Base-by-base conservation (phyloP, 1,140 invertebrate genomes). In the Procambarus virginalis region DNA sequence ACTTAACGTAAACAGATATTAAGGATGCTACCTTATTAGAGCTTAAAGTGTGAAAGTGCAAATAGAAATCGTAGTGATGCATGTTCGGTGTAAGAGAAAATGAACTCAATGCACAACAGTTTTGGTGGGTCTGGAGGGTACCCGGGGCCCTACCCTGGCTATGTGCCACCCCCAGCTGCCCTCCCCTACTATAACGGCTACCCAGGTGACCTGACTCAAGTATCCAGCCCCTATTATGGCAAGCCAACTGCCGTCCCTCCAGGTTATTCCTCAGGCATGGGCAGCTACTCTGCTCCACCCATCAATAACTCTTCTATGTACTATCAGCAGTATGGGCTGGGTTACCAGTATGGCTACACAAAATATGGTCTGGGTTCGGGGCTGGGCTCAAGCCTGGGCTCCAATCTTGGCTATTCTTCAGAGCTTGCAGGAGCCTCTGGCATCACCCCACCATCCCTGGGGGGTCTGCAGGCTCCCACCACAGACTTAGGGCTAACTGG, bases 91-190 rank as follows among this genome's bases (percentile, higher is more conserved):
- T 89, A 85, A 84, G 75, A 84, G 76, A 89, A 86, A 85, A 92
- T 92, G 91, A 92, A 92, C 89, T 91, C 91, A 76, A 92, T 92
- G 91, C 91, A 92, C 91, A 92, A 92, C 89, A 91, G 91, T 86
- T 92, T 92, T 91, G 89, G 91, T 92, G 91, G 91, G 68, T 88
- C 89, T 76, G 91, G 91, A 85, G 91, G 91, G 76, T 92, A 92
- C 73, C 90, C 91, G 73, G 89, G 89, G 86, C 85, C 91, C 81
- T 92, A 92, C 85, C 91, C 91, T 86, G 89, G 91, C 70, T 92
- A 92, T 85, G 86, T 92, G 89, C 91, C 91, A 49, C 91, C 91
- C 80, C 90, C 90, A 73, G 86, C 89, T 78, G 90, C 91, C 83
- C 91, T 92, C 81, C 89, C 91, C 49, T 92, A 92, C 85, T 92